A percentile compares a stretch with the other conserved stretches of the same genome.
Evolutionary conservation across 2,888 invertebrate genomes (phyloP).

Genomic region (Acanthosepion lycidas): DNA sequence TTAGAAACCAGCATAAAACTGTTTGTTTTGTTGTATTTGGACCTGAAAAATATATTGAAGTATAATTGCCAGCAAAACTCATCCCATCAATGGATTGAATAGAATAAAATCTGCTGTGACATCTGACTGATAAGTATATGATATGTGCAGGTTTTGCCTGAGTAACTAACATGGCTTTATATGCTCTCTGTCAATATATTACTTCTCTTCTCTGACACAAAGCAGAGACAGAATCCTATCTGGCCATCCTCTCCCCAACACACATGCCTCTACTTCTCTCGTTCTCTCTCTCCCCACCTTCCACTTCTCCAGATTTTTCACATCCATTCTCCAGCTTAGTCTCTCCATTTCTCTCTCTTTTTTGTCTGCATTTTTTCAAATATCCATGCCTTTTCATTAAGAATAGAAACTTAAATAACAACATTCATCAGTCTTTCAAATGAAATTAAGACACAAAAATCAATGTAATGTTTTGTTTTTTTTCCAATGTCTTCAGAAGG

Average conservation of each 20-base stretch:
- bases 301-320: background rate
- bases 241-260: background rate
- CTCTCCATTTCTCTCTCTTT: background rate
- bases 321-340: background rate
- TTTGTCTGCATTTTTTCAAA: background rate
- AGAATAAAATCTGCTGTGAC: no score
- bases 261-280: background rate
- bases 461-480: background rate
- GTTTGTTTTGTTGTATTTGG: no score
- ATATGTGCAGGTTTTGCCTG: no score
- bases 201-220: background rate
- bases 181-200: background rate
- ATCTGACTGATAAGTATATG: no score
- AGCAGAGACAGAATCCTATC: background rate
- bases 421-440: background rate
- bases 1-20: no score
- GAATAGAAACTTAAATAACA: background rate
- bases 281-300: background rate
- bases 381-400: slow-evolving; percentile 17
- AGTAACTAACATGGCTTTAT: no score
- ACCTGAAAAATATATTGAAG: no score
- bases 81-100: no score
- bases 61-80: no score
- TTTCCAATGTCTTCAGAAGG: background rate
- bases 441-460: slow-evolving; percentile 8